Evolutionary conservation across 2,113 vertebrate species (phyloP), one percentile per base, ranked within the genome.

Genomic region (Illadopsis cleaveri): DNA sequence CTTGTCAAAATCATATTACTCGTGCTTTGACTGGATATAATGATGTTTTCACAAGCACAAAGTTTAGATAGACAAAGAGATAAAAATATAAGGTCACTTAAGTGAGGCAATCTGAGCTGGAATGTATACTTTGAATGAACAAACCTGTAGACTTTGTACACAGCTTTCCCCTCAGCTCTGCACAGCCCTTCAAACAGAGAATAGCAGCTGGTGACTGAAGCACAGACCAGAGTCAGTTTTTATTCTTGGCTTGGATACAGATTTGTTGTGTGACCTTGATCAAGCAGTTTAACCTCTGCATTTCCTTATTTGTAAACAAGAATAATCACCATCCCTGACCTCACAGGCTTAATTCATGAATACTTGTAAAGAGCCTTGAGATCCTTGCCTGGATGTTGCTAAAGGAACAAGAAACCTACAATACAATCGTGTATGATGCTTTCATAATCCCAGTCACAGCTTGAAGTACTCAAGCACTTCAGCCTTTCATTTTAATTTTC

Each of bases 61-160:
- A 96, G 89, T 94, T 95, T 68, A 94, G 62, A 56, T 25, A 60
- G 86, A 94, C 58, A 95, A 61, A 78, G 62, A 96, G 91, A 95
- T 94, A 95, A 96, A 93, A 91, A 89, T 77, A 72, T 86, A 95
- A 94, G 91, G 93, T 92, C 84, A 95, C 58, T 90, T 91, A 53
- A 83, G 76, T 94, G 95, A 95, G 76, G 92, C 89, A 96, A 86
- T 95, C 70, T 38, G 56, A 88, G 48, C 71, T 73, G 56, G 47
- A 95, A 90, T 24, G 31, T 68, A 94, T 72, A 47, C 87, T 95
- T 13, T 57, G 70, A 96, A 94, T 66, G 38, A 88, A 76, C 65
- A 84, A 73, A 92, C 85, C 57, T 56, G 57, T 61, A 94, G 73
- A 82, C 87, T 96, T 93, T 96, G 93, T 70, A 91, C 69, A 73